Evolutionary conservation across 2,888 invertebrate species (phyloP).

Genomic region (Lottia scabra): DNA sequence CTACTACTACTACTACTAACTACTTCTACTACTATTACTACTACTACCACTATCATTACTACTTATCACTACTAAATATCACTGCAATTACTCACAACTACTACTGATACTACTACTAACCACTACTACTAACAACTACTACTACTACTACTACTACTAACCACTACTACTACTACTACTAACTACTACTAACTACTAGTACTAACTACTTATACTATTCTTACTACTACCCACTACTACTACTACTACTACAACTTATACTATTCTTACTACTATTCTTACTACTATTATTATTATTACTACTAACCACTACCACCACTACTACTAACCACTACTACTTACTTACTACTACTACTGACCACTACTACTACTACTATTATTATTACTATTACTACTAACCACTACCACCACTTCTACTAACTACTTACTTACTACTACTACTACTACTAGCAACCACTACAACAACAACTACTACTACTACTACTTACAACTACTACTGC

Average conservation of each 20-base stretch:
- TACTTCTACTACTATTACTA: slow-evolving; percentile 1
- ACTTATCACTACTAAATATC: background rate
- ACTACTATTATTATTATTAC: background rate
- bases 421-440: too few species aligned
- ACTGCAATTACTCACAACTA: background rate
- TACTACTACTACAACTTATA: background rate
- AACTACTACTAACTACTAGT: background rate
- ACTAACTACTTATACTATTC: background rate
- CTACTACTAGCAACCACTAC: too few species aligned
- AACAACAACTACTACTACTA: too few species aligned
- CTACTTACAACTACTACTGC: too few species aligned
- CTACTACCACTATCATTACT: background rate
- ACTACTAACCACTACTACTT: too few species aligned
- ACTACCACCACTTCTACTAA: too few species aligned
- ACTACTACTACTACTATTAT: slow-evolving; percentile 2
- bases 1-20: slow-evolving; percentile 7
- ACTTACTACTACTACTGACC: background rate
- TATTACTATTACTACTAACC: slow-evolving; percentile 1
- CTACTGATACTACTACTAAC: background rate
- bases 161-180: background rate
- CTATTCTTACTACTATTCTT: background rate
- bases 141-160: background rate
- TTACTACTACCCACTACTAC: background rate
- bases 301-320: too few species aligned
- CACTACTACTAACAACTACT: background rate